phyloP scores from a whole-genome alignment of 2,113 vertebrate species.

The Miniopterus natalensis region DNA sequence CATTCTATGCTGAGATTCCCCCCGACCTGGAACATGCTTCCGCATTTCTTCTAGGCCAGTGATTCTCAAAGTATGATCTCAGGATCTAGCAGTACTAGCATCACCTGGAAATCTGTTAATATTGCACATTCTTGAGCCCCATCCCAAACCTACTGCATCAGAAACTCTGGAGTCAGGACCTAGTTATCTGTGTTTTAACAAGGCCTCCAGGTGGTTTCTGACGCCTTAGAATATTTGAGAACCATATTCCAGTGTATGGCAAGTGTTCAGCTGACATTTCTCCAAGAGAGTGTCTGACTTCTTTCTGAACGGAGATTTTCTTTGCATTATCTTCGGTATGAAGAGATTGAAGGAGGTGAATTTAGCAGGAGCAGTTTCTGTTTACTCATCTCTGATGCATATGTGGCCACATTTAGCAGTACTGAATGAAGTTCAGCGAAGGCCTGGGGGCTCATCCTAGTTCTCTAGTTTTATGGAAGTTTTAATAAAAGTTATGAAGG shows the following conservation, averaged over 20 bases:
- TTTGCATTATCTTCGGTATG: background rate
- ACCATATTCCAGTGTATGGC: background rate
- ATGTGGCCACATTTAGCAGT: background rate
- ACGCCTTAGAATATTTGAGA: background rate
- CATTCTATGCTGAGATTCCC: background rate
- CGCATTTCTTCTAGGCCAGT: background rate
- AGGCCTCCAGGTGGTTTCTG: background rate
- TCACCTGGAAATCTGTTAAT: background rate
- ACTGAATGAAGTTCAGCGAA: background rate
- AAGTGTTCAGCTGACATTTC: background rate
- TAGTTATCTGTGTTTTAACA: background rate
- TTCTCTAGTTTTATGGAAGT: background rate
- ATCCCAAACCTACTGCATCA: background rate
- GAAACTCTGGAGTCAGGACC: background rate
- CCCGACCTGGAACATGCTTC: background rate
- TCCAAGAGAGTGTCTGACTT: background rate
- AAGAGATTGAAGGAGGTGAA: background rate
- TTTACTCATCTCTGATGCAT: background rate
- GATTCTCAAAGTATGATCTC: background rate
- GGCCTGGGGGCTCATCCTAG: background rate
- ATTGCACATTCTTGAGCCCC: background rate
- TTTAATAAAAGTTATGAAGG: conserved; percentile 47
- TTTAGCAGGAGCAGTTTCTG: background rate
- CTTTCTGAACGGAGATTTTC: background rate
- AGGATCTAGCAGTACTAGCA: background rate